A percentile compares a stretch with the other conserved stretches of the same genome.
These are phyloP conservation scores for Acropternis orthonyx DNA, from an alignment of 2,797 vertebrate species.

Conservation along the genomic window DNA sequence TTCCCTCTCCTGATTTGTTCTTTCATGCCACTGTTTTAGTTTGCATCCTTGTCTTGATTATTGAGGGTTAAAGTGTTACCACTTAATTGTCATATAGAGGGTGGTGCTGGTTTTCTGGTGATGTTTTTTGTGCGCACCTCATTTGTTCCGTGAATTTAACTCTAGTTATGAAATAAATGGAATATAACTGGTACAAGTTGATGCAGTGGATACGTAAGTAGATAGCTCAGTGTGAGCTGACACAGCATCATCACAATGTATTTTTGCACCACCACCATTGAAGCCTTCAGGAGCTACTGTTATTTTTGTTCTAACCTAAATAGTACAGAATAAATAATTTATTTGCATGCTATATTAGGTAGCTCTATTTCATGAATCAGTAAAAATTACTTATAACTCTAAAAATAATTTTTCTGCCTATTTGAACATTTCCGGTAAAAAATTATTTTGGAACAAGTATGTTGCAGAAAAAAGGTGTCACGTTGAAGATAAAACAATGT, in stretches of 20 bases:
- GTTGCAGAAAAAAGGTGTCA: background rate
- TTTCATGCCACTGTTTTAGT: background rate
- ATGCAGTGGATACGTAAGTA: background rate
- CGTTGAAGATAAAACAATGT: background rate
- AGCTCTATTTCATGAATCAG: background rate
- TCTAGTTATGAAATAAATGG: background rate
- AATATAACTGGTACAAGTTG: background rate
- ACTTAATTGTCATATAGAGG: background rate
- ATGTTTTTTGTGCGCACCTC: background rate
- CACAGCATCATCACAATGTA: background rate
- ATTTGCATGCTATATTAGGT: background rate
- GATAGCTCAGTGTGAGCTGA: background rate
- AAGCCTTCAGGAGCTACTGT: background rate
- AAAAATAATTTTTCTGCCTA: background rate
- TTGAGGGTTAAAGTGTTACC: background rate
- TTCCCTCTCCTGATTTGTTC: background rate
- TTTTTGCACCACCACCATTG: background rate
- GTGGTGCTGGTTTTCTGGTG: background rate
- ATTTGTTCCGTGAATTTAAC: background rate
- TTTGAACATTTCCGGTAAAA: background rate
- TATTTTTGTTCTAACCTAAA: constrained; percentile 21
- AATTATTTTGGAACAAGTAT: background rate
- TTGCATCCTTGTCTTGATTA: background rate
- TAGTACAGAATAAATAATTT: background rate
- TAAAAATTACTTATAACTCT: background rate